These are phyloP conservation scores for Tinamus major DNA, from an alignment of 2,797 vertebrate genomes.

Conservation along the genomic window DNA sequence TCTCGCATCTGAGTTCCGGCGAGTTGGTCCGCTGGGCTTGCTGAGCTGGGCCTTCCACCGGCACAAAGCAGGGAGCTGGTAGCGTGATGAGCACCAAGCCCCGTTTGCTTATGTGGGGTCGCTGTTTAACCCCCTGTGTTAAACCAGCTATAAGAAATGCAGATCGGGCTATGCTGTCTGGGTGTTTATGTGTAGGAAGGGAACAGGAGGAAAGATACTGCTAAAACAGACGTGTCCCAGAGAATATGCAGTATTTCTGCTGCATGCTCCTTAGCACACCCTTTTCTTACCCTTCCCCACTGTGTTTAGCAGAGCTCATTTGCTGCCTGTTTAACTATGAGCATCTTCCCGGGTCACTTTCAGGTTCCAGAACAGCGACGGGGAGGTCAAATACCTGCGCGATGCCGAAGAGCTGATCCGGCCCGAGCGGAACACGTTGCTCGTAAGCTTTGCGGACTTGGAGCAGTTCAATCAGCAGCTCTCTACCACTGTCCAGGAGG, in stretches of 20 bases:
- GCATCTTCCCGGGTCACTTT: neutral
- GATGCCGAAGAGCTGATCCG: conserved; percentile 96
- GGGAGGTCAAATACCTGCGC: conserved; percentile 92
- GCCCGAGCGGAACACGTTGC: conserved; percentile 94
- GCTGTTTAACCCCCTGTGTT: neutral
- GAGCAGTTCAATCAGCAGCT: conserved; percentile 98
- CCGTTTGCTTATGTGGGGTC: neutral
- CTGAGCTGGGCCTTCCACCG: accelerated
- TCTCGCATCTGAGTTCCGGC: accelerated
- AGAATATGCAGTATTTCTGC: accelerated
- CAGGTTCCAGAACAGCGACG: conserved; percentile 92
- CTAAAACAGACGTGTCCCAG: neutral
- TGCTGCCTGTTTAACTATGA: neutral
- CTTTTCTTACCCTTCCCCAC: neutral
- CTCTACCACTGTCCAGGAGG: conserved; percentile 96
- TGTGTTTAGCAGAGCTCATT: neutral
- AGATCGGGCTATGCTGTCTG: accelerated
- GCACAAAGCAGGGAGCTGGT: neutral
- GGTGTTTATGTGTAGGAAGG: accelerated
- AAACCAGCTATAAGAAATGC: neutral
- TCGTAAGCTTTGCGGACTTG: conserved; percentile 92
- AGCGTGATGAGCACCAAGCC: neutral
- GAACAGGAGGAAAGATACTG: neutral
- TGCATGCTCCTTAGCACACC: accelerated
- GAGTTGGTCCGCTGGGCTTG: accelerated